A percentile compares a stretch with the other conserved stretches of the same genome.
phyloP scores from a whole-genome alignment of 2,888 invertebrate species.

The Apantesis nais region DNA sequence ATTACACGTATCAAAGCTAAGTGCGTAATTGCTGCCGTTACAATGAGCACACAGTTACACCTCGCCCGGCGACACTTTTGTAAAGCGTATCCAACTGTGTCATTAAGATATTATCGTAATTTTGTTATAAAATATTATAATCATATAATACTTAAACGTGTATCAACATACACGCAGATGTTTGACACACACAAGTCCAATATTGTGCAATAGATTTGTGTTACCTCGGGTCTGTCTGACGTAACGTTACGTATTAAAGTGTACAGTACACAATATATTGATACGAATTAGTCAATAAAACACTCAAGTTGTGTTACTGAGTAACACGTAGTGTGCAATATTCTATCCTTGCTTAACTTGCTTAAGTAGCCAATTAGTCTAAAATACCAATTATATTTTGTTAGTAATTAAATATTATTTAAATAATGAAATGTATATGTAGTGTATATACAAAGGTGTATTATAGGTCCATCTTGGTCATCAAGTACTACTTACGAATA shows the following conservation, averaged over 20 bases:
- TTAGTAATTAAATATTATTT: not conserved
- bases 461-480: not conserved
- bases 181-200: not conserved
- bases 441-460: not conserved
- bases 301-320: conserved; percentile 5
- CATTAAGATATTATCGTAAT: not conserved
- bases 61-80: not conserved
- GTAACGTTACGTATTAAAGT: conserved; percentile 15
- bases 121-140: not conserved
- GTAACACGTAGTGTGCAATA: not conserved
- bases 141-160: not conserved
- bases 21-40: not conserved
- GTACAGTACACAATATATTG: not conserved
- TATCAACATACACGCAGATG: not conserved
- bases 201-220: not conserved
- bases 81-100: not conserved
- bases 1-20: not conserved
- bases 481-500: not conserved
- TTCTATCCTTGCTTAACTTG: not conserved
- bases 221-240: not conserved
- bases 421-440: not conserved
- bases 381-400: not conserved
- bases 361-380: not conserved
- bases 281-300: not conserved
- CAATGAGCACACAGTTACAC: not conserved